Percentiles rank a stretch among this genome's conserved stretches.
These are phyloP conservation scores for Acropora yongei DNA, from an alignment of 64 coral and sea anemone genomes.

Conservation along the genomic window DNA sequence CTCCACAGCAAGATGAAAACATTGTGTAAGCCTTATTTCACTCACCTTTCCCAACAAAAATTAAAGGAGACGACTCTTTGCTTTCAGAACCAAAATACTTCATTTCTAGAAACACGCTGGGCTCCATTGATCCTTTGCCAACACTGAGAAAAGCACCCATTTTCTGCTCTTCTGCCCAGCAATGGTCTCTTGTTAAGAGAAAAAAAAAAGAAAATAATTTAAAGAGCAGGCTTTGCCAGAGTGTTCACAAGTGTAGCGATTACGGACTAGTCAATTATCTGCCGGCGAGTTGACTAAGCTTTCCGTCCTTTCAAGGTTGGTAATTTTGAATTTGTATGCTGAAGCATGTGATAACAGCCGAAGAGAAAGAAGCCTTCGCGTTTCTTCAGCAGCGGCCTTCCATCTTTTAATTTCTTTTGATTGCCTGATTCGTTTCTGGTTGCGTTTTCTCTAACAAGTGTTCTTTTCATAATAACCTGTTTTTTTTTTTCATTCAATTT, in stretches of 20 bases:
- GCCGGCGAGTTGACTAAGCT: no score
- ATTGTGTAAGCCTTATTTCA: neutral
- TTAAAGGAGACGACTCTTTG: conserved; percentile 59
- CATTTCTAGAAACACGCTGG: conserved; percentile 84
- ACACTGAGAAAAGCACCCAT: conserved; percentile 94
- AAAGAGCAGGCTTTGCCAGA: no score
- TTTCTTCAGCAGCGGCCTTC: no score
- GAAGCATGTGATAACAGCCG: neutral
- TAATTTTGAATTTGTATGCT: neutral
- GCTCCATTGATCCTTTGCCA: conserved; percentile 84
- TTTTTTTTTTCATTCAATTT: no score
- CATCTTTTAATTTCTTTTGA: no score
- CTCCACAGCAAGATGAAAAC: neutral
- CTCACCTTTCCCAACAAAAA: conserved; percentile 97
- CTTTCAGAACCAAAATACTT: conserved; percentile 77
- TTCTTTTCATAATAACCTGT: no score
- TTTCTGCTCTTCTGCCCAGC: conserved; percentile 81
- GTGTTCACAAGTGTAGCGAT: no score
- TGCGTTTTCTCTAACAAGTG: no score
- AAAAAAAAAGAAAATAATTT: neutral
- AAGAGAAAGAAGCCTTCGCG: no score
- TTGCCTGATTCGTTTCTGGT: no score
- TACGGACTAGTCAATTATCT: no score
- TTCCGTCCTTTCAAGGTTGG: neutral
- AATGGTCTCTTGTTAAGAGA: conserved; percentile 67